Percentiles rank a stretch among this genome's conserved stretches.
Conservation (phyloP, 2,888 invertebrate species). For the Buathra laborator region DNA sequence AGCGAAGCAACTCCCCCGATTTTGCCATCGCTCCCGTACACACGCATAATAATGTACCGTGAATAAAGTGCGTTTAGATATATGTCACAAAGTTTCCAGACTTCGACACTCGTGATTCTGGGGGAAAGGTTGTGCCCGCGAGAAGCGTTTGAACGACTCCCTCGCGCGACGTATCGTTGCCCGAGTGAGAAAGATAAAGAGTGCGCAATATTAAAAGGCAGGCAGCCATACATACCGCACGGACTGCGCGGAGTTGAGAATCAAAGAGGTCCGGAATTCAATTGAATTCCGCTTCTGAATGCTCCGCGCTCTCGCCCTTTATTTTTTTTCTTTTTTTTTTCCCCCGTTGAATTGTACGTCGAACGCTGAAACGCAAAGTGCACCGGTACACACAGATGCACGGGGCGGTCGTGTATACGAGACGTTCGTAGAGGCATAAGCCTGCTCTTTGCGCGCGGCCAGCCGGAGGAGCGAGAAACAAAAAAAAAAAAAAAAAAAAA, state of each 20-base stretch:
- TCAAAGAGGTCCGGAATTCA: slow-evolving; percentile 68
- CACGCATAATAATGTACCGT: slow-evolving; percentile 45
- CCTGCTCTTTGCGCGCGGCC: slow-evolving; percentile 31
- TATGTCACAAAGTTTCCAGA: slow-evolving; percentile 47
- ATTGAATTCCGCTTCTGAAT: slow-evolving; percentile 72
- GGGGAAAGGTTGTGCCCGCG: background rate
- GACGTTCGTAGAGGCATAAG: too few species aligned
- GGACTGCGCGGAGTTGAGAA: slow-evolving; percentile 46
- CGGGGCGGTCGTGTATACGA: slow-evolving; percentile 3
- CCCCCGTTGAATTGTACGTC: slow-evolving; percentile 52
- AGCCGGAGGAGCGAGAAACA: slow-evolving; percentile 48
- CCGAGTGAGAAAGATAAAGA: slow-evolving; percentile 26
- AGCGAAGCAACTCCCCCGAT: slow-evolving; percentile 7
- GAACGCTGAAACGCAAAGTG: slow-evolving; percentile 61
- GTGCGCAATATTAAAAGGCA: slow-evolving; percentile 59
- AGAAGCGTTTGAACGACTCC: slow-evolving; percentile 35
- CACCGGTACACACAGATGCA: slow-evolving; percentile 29
- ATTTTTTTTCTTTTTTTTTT: background rate
- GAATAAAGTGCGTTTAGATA: slow-evolving; percentile 50
- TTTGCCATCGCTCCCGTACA: slow-evolving; percentile 38
- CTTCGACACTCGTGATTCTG: background rate
- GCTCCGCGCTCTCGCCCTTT: slow-evolving; percentile 37
- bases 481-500: slow-evolving; percentile 24
- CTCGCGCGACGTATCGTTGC: background rate
- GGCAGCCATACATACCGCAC: slow-evolving; percentile 12